Conservation (phyloP, 2,113 vertebrate genomes). For the Corynorhinus townsendii region DNA sequence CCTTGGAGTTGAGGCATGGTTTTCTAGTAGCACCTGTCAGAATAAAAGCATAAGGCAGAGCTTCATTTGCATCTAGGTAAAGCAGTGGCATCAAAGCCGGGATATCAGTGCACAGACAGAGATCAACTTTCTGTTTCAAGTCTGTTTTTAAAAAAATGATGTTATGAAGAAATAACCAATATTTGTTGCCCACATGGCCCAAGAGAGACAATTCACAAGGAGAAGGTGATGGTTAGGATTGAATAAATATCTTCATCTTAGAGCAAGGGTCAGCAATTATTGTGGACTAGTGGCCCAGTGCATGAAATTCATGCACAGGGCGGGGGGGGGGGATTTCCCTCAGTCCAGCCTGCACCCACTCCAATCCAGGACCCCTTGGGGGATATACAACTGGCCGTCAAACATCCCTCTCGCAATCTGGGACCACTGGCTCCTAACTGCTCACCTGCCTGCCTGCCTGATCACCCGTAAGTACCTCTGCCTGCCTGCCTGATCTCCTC, state of each 20-base stretch:
- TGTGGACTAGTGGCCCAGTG: too few relatives aligned
- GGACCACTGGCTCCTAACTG: too few relatives aligned
- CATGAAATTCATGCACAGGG: too few relatives aligned
- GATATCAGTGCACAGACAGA: not conserved
- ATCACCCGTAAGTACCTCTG: too few relatives aligned
- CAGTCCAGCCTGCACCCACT: too few relatives aligned
- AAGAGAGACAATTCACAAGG: not conserved
- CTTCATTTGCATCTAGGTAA: not conserved
- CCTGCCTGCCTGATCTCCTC: too few relatives aligned
- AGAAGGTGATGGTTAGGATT: not conserved
- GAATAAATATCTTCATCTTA: not conserved
- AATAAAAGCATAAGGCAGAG: not conserved
- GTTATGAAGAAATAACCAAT: not conserved
- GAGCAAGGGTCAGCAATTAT: not conserved
- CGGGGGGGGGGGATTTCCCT: too few relatives aligned
- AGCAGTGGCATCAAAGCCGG: not conserved
- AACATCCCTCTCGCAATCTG: too few relatives aligned
- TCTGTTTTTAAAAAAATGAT: not conserved
- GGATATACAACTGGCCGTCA: too few relatives aligned
- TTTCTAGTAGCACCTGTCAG: not conserved
- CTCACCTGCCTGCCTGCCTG: too few relatives aligned
- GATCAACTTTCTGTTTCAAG: not conserved
- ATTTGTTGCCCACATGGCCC: not conserved
- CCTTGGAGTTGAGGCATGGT: not conserved
- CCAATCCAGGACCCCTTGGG: too few relatives aligned